Evolutionary conservation across 2,797 vertebrate species (phyloP).

Genomic region (Cyclura pinguis): DNA sequence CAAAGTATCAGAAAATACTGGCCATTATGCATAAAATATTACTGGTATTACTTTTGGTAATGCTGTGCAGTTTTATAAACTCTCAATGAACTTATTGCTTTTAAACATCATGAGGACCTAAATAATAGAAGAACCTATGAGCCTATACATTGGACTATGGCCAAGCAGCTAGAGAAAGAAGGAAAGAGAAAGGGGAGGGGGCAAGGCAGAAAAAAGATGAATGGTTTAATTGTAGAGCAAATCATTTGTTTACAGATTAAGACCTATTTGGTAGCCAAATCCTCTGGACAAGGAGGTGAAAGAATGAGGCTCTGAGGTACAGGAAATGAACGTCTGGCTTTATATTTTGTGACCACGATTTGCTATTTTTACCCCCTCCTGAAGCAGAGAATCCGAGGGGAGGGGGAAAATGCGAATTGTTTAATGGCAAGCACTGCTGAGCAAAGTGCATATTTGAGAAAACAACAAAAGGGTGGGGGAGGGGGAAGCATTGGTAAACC

Average conservation of each 20-base stretch:
- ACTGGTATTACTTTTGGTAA: constrained; percentile 77
- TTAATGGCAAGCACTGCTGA: constrained; percentile 66
- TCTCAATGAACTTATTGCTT: constrained; percentile 83
- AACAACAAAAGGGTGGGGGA: constrained; percentile 66
- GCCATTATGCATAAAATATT: constrained; percentile 62
- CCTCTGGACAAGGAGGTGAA: constrained; percentile 73
- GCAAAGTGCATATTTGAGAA: constrained; percentile 61
- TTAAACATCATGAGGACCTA: constrained; percentile 79
- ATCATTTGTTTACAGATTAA: constrained; percentile 85
- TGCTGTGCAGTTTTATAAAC: constrained; percentile 81
- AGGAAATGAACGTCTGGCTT: constrained; percentile 74
- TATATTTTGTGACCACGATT: constrained; percentile 71
- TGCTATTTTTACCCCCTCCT: constrained; percentile 64
- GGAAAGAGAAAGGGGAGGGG: not conserved
- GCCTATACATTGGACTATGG: constrained; percentile 75
- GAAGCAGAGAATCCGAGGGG: constrained; percentile 46
- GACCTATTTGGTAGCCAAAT: constrained; percentile 79
- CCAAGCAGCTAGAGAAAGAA: constrained; percentile 72
- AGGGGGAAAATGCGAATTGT: constrained; percentile 59
- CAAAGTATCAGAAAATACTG: not conserved
- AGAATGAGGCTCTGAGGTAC: constrained; percentile 71
- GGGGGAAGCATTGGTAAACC: constrained; percentile 52
- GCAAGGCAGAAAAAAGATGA: constrained; percentile 52
- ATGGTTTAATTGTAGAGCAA: constrained; percentile 83
- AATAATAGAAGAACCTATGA: constrained; percentile 80